phyloP scores from a whole-genome alignment of 2,797 vertebrate species.

The Poecilia velifera region DNA sequence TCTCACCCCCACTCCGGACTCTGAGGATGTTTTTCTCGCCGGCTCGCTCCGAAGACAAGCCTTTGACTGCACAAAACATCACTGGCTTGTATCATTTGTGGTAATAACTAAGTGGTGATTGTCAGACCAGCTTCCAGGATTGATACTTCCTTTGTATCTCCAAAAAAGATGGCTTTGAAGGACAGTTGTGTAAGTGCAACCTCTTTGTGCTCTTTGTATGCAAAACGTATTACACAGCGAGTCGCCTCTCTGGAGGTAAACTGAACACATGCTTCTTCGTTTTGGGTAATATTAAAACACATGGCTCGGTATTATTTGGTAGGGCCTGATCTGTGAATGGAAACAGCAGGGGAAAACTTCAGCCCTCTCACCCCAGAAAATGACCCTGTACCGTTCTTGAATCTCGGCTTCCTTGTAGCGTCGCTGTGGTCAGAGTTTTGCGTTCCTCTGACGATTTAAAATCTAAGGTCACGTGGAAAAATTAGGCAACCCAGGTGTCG shows the following conservation, averaged over 20 bases:
- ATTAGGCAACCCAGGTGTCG: slow-evolving; percentile 76
- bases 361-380: not conserved
- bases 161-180: slow-evolving; percentile 82
- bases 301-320: slow-evolving; percentile 69
- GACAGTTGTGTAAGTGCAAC: slow-evolving; percentile 79
- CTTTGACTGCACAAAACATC: slow-evolving; percentile 78
- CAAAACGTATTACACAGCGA: slow-evolving; percentile 43
- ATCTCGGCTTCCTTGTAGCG: slow-evolving; percentile 30
- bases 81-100: slow-evolving; percentile 64
- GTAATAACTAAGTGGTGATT: slow-evolving; percentile 80
- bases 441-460: slow-evolving; percentile 53
- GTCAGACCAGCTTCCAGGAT: slow-evolving; percentile 82
- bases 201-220: slow-evolving; percentile 48
- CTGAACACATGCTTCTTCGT: slow-evolving; percentile 44
- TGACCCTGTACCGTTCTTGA: slow-evolving; percentile 42
- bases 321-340: slow-evolving; percentile 55
- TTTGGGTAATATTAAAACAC: slow-evolving; percentile 33
- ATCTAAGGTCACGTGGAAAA: slow-evolving; percentile 80
- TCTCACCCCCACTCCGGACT: slow-evolving; percentile 63
- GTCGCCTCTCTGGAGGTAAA: slow-evolving; percentile 54
- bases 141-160: slow-evolving; percentile 74
- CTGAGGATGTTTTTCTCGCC: slow-evolving; percentile 33
- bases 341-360: slow-evolving; percentile 26
- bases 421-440: slow-evolving; percentile 57
- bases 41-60: slow-evolving; percentile 69